Conservation (phyloP, 1,140 invertebrate genomes). For the Megathymus violae region DNA sequence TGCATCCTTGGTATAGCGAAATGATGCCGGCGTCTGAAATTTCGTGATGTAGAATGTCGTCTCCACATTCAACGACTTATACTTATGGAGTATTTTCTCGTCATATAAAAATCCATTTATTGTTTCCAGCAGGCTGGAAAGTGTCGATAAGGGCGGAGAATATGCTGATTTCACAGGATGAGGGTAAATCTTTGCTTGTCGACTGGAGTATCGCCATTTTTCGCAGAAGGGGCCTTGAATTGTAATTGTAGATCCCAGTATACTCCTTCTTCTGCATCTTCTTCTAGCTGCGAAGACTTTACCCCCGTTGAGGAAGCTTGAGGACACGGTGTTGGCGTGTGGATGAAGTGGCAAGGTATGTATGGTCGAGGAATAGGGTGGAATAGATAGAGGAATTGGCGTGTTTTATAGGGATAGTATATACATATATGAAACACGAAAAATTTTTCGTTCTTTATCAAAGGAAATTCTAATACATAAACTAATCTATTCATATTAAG, state of each 20-base stretch:
- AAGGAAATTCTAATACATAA: conserved; percentile 9
- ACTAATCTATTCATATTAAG: conserved; percentile 17
- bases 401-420: conserved; percentile 14
- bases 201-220: conserved; percentile 1
- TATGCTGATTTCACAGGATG: not conserved
- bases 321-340: conserved; percentile 10
- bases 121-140: not conserved
- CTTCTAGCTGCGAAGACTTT: conserved; percentile 2
- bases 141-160: not conserved
- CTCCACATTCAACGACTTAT: not conserved
- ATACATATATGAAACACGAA: conserved; percentile 12
- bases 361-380: conserved; percentile 30
- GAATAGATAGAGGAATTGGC: conserved; percentile 20
- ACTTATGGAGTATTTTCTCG: not conserved
- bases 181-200: not conserved
- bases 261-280: no score
- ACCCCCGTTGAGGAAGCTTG: not conserved
- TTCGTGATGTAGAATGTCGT: not conserved
- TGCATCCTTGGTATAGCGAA: not conserved
- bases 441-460: conserved; percentile 16
- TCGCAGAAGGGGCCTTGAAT: not conserved
- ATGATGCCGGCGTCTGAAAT: not conserved
- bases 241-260: conserved; percentile 6
- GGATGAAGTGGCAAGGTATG: conserved; percentile 18
- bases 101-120: not conserved